Evolutionary conservation across 1,140 invertebrate species (phyloP).

Genomic region (Diorhabda elongata): DNA sequence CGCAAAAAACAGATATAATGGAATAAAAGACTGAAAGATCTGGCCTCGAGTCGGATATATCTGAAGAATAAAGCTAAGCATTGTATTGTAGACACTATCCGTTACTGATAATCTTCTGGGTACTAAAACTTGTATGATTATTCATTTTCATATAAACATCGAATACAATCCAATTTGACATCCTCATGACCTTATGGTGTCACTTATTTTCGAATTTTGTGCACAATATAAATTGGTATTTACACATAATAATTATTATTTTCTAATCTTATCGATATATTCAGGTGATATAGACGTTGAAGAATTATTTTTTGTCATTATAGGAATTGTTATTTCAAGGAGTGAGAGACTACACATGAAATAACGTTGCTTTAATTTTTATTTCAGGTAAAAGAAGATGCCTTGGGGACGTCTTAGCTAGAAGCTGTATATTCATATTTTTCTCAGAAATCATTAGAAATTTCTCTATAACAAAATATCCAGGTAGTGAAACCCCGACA

Average conservation of each 20-base stretch:
- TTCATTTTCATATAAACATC: too few relatives aligned
- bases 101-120: too few relatives aligned
- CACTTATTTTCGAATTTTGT: too few relatives aligned
- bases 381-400: slow-evolving; percentile 59
- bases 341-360: slow-evolving; percentile 5
- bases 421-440: slow-evolving; percentile 54
- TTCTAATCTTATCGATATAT: not conserved
- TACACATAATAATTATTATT: not conserved
- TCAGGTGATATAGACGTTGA: not conserved
- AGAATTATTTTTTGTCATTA: not conserved
- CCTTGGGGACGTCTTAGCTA: slow-evolving; percentile 59
- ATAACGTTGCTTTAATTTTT: slow-evolving; percentile 21
- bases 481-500: slow-evolving; percentile 41
- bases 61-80: too few relatives aligned
- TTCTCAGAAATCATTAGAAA: slow-evolving; percentile 53
- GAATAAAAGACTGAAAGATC: too few relatives aligned
- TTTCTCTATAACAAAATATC: slow-evolving; percentile 48
- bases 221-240: too few relatives aligned
- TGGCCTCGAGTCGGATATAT: too few relatives aligned
- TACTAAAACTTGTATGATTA: too few relatives aligned
- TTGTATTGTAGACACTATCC: too few relatives aligned
- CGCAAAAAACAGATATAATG: too few relatives aligned
- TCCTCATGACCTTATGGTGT: too few relatives aligned
- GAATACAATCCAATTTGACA: too few relatives aligned
- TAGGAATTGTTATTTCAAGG: not conserved